Evolutionary conservation across 2,113 vertebrate species (phyloP), one percentile per base, ranked within the genome.

Genomic region (Ellobius talpinus): DNA sequence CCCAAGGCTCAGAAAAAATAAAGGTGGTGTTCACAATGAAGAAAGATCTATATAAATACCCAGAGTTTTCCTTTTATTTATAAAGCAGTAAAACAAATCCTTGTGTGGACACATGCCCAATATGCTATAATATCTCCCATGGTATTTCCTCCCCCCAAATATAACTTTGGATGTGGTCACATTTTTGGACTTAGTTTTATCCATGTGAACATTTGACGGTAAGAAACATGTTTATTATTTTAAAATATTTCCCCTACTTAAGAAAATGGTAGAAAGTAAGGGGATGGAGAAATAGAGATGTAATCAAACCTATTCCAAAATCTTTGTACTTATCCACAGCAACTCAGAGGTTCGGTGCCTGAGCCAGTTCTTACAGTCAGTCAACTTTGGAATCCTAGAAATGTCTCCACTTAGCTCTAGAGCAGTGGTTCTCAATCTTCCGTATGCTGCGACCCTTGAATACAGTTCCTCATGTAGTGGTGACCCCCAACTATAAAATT

Each of bases 21-120:
- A 91, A 82, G 72, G 70, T 94, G 31, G 65, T 95, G 26, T 93
- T 92, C 78, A 91, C 55, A 74, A 88, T 81, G 74, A 77, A 88
- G 31, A 86, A 95, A 91, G 39, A 93, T 58, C 77, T 98, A 72
- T 97, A 81, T 85, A 97, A 96, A 88, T 81, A 91, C 92, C 87
- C 66, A 96, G 79, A 97, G 33, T 95, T 96, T 92, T 96, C 72
- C 86, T 93, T 97, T 97, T 98, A 98, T 97, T 97, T 95, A 97
- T 93, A 97, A 97, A 97, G 63, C 70, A 95, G 90, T 96, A 77
- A 97, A 85, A 94, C 96, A 93, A 97, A 96, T 84, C 45, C 78
- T 50, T 89, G 76, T 84, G 58, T 74, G 92, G 94, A 88, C 70
- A 95, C 45, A 87, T 78, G 61, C 58, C 73, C 84, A 74, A 58